Base-by-base conservation (phyloP, 2,888 invertebrate genomes). In the Ormyrus nitidulus region DNA sequence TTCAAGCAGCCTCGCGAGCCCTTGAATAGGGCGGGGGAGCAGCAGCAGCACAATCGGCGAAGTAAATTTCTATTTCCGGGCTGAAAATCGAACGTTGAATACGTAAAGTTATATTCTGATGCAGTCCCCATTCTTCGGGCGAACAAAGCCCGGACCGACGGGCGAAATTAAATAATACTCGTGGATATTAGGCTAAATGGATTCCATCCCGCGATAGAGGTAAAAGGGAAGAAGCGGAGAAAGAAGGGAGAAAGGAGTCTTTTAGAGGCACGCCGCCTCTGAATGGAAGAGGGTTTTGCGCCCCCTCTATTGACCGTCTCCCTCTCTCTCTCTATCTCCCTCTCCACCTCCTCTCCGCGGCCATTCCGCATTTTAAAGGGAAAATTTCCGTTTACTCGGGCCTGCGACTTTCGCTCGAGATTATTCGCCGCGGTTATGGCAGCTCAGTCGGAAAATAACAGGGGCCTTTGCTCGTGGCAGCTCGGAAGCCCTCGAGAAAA, bases 381-480 rank as follows among this genome's bases (percentile, higher is more conserved):
- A 88, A 90, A 90, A 89, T 90, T 89, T 89, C 86, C 86, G 88
- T 89, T 89, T 87, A 86, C 86, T 86, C 87, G 85, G 34, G 83
- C 69, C 81, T 84, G 34, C 34, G 85, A 86, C 85, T 84, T 86
- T 85, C 85, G 81, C 84, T 85, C 80, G 71, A 83, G 87, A 88
- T 88, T 88, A 89, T 89, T 89, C 88, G 87, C 81, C 85, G 87
- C 87, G 83, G 84, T 84, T 80, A 85, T 86, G 86, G 83, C 88
- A 88, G 87, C 86, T 90, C 89, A 86, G 86, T 88, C 89, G 90
- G 90, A 90, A 90, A 90, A 90, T 90, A 90, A 89, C 90, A 86
- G 86, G 86, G 88, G 87, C 87, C 87, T 87, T 89, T 90, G 90
- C 87, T 86, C 78, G 80, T 89, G 90, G 89, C 90, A 89, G 89